Conservation (phyloP, 1,140 invertebrate species). For the Eulimnadia texana region DNA sequence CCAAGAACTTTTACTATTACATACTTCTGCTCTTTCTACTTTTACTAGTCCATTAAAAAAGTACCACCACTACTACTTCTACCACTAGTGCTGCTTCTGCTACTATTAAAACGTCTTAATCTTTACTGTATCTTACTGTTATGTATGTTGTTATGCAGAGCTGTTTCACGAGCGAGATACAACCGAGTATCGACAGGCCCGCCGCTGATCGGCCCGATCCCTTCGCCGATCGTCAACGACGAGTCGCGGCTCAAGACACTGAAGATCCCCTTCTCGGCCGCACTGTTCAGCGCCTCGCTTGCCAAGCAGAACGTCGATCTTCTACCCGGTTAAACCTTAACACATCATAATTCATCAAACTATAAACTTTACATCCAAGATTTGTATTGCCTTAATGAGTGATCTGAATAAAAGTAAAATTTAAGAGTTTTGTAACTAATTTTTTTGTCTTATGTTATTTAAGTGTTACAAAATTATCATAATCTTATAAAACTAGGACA, state of each 20-base stretch:
- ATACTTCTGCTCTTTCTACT: no score
- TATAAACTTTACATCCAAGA: neutral
- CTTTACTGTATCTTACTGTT: neutral
- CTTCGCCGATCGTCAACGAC: slow-evolving; percentile 6
- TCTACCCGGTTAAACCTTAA: neutral
- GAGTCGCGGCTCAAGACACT: slow-evolving; percentile 7
- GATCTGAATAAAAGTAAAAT: no score
- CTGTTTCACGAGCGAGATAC: neutral
- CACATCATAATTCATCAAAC: neutral
- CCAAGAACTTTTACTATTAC: no score
- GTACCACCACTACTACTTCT: no score
- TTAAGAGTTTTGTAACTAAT: no score
- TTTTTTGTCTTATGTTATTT: no score
- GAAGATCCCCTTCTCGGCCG: slow-evolving; percentile 4
- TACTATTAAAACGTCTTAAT: no score
- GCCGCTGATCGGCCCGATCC: slow-evolving; percentile 3
- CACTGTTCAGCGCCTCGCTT: neutral
- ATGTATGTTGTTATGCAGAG: neutral
- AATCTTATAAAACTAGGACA: no score
- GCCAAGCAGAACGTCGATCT: neutral
- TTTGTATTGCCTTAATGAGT: no score
- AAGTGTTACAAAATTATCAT: no score
- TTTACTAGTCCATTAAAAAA: no score
- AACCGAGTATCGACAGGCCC: neutral
- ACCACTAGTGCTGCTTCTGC: no score